These are phyloP conservation scores for Microtus obscurus DNA, from an alignment of 2,797 vertebrate genomes.

Conservation along the genomic window DNA sequence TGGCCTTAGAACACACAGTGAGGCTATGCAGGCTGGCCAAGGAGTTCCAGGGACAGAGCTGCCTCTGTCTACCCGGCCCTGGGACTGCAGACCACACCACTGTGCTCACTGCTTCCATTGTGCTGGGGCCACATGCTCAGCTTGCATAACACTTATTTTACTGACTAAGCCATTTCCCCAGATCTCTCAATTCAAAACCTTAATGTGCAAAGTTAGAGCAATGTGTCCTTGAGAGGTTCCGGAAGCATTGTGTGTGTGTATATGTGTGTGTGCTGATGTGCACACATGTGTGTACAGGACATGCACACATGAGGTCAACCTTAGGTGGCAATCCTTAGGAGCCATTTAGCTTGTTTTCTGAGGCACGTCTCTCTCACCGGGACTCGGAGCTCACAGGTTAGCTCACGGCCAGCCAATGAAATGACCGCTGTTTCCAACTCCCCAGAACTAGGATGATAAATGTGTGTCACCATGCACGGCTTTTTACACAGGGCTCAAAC, in stretches of 20 bases:
- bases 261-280: background rate
- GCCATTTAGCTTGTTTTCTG: background rate
- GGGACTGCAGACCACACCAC: background rate
- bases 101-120: too few species aligned
- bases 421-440: background rate
- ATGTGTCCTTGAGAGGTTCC: background rate
- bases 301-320: background rate
- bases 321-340: background rate
- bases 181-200: background rate
- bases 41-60: background rate
- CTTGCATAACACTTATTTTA: background rate
- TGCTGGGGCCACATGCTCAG: background rate
- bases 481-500: background rate
- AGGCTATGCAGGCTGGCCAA: background rate
- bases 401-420: background rate
- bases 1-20: background rate
- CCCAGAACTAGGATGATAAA: background rate
- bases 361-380: background rate
- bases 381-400: background rate
- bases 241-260: background rate
- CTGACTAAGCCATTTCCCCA: background rate
- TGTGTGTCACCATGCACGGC: background rate
- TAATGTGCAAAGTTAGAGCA: background rate
- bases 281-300: background rate
- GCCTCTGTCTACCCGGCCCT: background rate